phyloP scores from a whole-genome alignment of 2,888 invertebrate genomes.

The Dryobotodes eremita region DNA sequence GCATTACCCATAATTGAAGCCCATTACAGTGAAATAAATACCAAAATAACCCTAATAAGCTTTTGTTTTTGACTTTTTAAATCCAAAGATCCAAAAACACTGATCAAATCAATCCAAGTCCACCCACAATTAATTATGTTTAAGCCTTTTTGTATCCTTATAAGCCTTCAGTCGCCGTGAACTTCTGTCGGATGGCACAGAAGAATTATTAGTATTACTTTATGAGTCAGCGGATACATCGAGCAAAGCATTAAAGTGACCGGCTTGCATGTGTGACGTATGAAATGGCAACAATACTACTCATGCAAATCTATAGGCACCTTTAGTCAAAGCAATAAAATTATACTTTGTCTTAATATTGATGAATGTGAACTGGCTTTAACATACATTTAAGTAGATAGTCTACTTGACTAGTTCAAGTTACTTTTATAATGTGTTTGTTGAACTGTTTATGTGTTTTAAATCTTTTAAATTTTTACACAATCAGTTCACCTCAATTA shows the following conservation, averaged over 20 bases:
- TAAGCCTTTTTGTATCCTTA: constrained; percentile 52
- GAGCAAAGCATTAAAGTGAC: constrained; percentile 50
- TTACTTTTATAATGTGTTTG: background rate
- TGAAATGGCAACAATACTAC: constrained; percentile 54
- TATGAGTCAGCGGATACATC: constrained; percentile 50
- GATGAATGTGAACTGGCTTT: constrained; percentile 16
- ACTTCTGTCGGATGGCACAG: constrained; percentile 54
- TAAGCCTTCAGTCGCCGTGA: constrained; percentile 36
- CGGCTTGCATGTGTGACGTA: constrained; percentile 53
- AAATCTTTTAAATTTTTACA: constrained; percentile 6
- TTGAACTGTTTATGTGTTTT: background rate
- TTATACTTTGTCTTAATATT: constrained; percentile 48
- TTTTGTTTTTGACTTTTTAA: constrained; percentile 20
- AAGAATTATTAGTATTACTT: constrained; percentile 55
- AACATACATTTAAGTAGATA: background rate
- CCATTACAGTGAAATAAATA: background rate
- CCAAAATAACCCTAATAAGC: background rate
- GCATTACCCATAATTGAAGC: background rate
- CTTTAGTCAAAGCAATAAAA: constrained; percentile 48
- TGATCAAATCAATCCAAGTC: constrained; percentile 55
- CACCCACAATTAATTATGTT: constrained; percentile 57
- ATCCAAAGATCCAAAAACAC: constrained; percentile 34
- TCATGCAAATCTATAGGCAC: constrained; percentile 56
- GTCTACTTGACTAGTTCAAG: background rate
- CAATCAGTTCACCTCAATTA: constrained; percentile 38